Percentiles rank a stretch among this genome's conserved stretches.
phyloP scores from a whole-genome alignment of 2,797 vertebrate genomes.

The Notolepis coatsorum region DNA sequence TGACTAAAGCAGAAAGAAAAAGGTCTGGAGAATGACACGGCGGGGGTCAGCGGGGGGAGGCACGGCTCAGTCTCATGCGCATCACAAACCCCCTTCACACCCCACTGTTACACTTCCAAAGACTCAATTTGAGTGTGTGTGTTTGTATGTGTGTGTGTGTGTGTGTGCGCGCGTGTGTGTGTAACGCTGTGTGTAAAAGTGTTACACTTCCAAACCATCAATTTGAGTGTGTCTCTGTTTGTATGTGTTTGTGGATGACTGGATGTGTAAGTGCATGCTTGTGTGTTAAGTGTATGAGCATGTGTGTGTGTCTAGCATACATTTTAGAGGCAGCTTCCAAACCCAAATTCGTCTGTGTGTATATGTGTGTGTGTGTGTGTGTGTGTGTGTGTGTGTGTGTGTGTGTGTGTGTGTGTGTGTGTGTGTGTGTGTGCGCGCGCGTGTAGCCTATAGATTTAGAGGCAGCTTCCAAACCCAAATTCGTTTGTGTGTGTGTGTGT shows the following conservation, averaged over 20 bases:
- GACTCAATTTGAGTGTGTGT: constrained; percentile 23
- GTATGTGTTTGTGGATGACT: background rate
- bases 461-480: too few relatives aligned
- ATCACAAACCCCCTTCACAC: constrained; percentile 72
- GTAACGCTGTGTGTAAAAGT: background rate
- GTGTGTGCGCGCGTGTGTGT: constrained; percentile 31
- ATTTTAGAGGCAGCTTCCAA: too few relatives aligned
- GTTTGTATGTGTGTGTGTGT: background rate
- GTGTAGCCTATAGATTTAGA: too few relatives aligned
- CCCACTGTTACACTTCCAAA: constrained; percentile 68
- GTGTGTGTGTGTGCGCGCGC: background rate
- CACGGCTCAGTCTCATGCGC: constrained; percentile 70
- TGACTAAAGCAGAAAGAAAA: constrained; percentile 71
- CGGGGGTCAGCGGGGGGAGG: constrained; percentile 60
- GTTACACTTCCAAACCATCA: too few relatives aligned
- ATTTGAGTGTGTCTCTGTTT: background rate
- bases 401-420: background rate
- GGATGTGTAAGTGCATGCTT: too few relatives aligned
- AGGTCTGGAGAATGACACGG: constrained; percentile 69
- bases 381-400: constrained; percentile 1
- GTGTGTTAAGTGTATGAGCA: constrained; percentile 20
- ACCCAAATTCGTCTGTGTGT: too few relatives aligned
- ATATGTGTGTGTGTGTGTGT: constrained; percentile 13
- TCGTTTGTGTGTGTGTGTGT: background rate
- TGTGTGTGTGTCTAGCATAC: constrained; percentile 11